Evolutionary conservation across 2,113 vertebrate genomes (phyloP).

Genomic region (Paradisaea rubra): DNA sequence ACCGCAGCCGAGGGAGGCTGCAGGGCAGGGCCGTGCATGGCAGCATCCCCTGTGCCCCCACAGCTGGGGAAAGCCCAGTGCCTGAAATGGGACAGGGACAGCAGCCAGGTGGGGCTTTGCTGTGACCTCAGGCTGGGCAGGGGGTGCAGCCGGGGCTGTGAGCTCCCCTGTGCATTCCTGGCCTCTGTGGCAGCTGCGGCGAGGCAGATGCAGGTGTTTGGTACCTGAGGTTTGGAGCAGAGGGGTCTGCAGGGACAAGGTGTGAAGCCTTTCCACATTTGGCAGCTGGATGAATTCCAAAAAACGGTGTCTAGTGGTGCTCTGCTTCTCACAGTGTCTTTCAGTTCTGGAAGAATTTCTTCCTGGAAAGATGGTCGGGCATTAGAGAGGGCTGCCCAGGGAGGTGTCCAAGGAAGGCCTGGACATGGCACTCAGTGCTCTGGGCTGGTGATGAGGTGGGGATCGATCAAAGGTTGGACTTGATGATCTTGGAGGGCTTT

Average conservation of each 20-base stretch:
- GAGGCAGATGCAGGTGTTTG: background rate
- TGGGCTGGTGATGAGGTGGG: background rate
- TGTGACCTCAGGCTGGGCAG: fast-evolving
- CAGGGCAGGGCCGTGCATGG: background rate
- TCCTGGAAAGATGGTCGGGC: too few relatives aligned
- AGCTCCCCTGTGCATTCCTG: background rate
- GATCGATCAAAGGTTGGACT: fast-evolving
- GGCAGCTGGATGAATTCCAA: background rate
- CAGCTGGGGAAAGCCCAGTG: background rate
- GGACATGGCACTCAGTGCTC: background rate
- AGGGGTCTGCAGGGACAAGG: background rate
- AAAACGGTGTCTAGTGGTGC: background rate
- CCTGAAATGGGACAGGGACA: background rate
- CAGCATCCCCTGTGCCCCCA: background rate
- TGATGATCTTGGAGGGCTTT: background rate
- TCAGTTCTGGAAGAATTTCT: background rate
- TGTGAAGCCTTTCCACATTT: background rate
- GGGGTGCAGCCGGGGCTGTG: fast-evolving
- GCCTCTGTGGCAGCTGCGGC: fast-evolving
- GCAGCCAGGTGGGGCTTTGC: background rate
- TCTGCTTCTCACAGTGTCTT: background rate
- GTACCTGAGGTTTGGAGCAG: background rate
- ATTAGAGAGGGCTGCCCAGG: background rate
- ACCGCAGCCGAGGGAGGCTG: background rate
- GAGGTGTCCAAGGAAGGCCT: too few relatives aligned